A percentile compares a stretch with the other conserved stretches of the same genome.
Evolutionary conservation across 2,113 vertebrate genomes (phyloP).

Genomic region (Phylloscopus trochiloides): DNA sequence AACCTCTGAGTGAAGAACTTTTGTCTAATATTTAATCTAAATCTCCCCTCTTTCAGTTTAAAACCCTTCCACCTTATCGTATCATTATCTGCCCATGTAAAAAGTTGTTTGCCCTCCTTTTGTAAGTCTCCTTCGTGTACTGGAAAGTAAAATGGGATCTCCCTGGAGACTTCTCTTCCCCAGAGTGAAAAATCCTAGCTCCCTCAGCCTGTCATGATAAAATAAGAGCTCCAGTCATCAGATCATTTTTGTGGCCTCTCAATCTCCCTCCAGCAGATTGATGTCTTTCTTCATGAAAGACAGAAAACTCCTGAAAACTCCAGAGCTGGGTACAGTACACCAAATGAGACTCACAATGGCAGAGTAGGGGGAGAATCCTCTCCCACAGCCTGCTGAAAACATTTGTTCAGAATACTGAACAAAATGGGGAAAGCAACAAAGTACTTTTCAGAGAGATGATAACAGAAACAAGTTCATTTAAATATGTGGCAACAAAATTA

Average conservation of each 20-base stretch:
- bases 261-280: background rate
- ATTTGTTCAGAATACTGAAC: background rate
- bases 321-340: background rate
- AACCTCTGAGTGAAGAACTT: background rate
- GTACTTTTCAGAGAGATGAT: background rate
- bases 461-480: background rate
- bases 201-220: too few species aligned
- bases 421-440: background rate
- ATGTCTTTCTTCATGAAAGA: background rate
- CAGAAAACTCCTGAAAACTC: background rate
- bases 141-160: background rate
- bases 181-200: background rate
- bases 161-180: background rate
- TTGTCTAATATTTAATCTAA: background rate
- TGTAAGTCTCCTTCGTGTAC: background rate
- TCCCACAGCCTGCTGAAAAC: background rate
- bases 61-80: background rate
- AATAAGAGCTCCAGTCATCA: fast-evolving
- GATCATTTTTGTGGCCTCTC: background rate
- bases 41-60: background rate
- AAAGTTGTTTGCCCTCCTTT: background rate
- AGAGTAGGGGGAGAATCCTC: background rate
- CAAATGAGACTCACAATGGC: background rate
- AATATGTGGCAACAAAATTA: background rate
- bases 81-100: background rate